Evolutionary conservation across 2,888 invertebrate species (phyloP), one percentile per base, ranked within the genome.

Genomic region (Lutraria lutraria): DNA sequence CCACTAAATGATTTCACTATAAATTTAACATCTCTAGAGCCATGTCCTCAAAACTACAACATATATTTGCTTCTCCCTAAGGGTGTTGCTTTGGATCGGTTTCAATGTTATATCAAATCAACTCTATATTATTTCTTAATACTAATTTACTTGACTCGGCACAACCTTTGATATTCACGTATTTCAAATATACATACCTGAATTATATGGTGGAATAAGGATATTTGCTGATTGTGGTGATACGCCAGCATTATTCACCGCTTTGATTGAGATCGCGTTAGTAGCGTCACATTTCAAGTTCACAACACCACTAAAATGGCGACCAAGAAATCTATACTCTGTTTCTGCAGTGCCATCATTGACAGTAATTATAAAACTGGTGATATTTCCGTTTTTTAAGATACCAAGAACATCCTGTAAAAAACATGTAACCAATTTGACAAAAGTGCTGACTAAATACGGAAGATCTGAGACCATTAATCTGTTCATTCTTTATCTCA

Each of bases 321-420:
- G 15, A 6, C 84, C 76, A 76, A 34, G 76, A 76, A 31, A 34
- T 12, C 34, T 76, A 15, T 19, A 34, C 13, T 76, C 76, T 3
- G 15, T 19, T 19, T 25, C 76, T 31, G 10, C 34, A 16, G 16
- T 34, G 34, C 25, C 6, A 34, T 76, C 76, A 72, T 0, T 31
- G 43, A 84, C 43, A 21, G 53, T 53, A 76, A 84, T 0, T 12
- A 84, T 34, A 25, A 84, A 84, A 52, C 54, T 6, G 60, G 85
- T 85, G 0, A 88, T 81, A 19, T 79, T 31, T 16, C 88, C 88
- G 34, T 88, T 56, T 56, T 83, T 83, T 25, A 29, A 15, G 10
- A 31, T 2, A 31, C n/a, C 31, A 3, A 53, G 25, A 29, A 88
- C 88, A n/a, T 80, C 88, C 88, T 88, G 85, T n/a, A 54, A 60